Conservation (phyloP, 92 coral and sea anemone species). For the Heliopora coerulea region DNA sequence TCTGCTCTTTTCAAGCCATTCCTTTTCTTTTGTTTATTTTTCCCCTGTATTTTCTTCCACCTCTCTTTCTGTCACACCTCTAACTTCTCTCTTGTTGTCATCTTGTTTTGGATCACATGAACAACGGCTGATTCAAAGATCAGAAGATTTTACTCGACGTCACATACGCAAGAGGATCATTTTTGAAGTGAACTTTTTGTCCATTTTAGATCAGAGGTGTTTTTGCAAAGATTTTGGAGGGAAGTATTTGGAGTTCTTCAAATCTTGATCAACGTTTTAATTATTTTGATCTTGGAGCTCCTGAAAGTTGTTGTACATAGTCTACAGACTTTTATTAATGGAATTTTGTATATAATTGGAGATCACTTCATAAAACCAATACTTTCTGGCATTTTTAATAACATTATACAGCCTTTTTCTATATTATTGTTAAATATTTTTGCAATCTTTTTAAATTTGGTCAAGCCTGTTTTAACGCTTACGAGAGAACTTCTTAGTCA, state of each 20-base stretch:
- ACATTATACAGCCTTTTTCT: constrained; percentile 73
- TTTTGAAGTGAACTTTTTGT: background rate
- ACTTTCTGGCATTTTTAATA: constrained; percentile 69
- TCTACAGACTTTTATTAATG: constrained; percentile 59
- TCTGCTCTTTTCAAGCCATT: background rate
- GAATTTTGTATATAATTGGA: constrained; percentile 67
- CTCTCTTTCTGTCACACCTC: background rate
- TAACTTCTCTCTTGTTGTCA: too few relatives aligned
- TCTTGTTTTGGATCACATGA: too few relatives aligned
- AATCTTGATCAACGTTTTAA: constrained; percentile 70
- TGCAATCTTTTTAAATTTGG: constrained; percentile 63
- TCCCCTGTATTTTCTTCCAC: background rate
- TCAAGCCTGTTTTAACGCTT: constrained; percentile 72
- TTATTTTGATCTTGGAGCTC: constrained; percentile 75
- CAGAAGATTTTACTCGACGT: too few relatives aligned
- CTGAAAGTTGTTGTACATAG: constrained; percentile 61
- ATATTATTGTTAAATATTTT: constrained; percentile 71
- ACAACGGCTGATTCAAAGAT: too few relatives aligned
- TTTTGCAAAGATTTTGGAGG: constrained; percentile 87
- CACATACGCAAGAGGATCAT: too few relatives aligned
- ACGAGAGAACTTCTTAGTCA: constrained; percentile 60
- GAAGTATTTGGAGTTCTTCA: constrained; percentile 85
- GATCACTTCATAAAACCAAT: constrained; percentile 79
- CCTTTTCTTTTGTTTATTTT: too few relatives aligned
- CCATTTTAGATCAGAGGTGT: constrained; percentile 67